Percentiles rank a stretch among this genome's conserved stretches.
These are phyloP conservation scores for Charanyca ferruginea DNA, from an alignment of 2,888 invertebrate genomes.

Conservation along the genomic window DNA sequence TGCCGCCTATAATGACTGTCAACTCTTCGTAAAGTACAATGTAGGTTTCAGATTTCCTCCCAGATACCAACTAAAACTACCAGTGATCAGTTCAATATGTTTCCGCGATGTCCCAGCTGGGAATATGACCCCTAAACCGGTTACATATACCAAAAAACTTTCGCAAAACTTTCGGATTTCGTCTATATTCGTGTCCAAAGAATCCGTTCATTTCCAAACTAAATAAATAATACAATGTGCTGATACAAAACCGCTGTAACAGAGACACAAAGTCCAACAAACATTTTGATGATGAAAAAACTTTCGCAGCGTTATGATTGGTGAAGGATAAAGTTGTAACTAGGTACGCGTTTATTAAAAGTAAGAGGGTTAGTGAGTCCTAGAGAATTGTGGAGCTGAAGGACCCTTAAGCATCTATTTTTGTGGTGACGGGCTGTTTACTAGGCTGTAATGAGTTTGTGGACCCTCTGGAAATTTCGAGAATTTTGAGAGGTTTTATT, in stretches of 20 bases:
- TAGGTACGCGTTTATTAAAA: conserved; percentile 29
- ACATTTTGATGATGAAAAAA: conserved; percentile 74
- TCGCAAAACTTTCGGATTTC: background rate
- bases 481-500: background rate
- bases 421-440: background rate
- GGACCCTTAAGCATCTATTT: conserved; percentile 13
- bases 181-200: background rate
- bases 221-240: conserved; percentile 13
- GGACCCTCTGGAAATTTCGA: background rate
- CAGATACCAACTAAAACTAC: too few species aligned
- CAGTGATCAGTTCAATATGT: background rate
- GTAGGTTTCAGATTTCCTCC: too few species aligned
- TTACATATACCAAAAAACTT: background rate
- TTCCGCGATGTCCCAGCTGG: background rate
- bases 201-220: conserved; percentile 13
- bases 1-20: too few species aligned
- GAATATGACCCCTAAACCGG: too few species aligned
- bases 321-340: conserved; percentile 42
- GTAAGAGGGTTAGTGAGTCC: conserved; percentile 7
- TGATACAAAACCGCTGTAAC: conserved; percentile 21
- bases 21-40: too few species aligned
- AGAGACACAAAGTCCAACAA: conserved; percentile 28
- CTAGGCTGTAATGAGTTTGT: background rate
- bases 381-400: conserved; percentile 5
- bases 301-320: conserved; percentile 58